These are phyloP conservation scores for Chrysolina haemoptera DNA, from an alignment of 2,888 invertebrate genomes.

Conservation along the genomic window DNA sequence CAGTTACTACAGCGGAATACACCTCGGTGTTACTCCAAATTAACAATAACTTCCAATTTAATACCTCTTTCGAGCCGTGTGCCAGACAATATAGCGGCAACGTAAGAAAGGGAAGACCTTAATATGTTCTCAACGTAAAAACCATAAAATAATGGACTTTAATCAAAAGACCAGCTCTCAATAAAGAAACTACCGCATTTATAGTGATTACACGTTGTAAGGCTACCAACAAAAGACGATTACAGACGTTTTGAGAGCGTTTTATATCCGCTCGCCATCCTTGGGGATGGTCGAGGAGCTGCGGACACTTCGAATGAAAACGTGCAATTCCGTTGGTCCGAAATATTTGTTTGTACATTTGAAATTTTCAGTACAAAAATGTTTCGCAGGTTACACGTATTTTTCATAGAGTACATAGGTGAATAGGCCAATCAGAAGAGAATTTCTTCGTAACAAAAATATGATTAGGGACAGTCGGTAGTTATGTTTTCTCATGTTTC, in stretches of 20 bases:
- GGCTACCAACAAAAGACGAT: slow-evolving; percentile 25
- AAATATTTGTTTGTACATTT: neutral
- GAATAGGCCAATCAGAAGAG: too few relatives aligned
- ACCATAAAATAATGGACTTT: slow-evolving; percentile 30
- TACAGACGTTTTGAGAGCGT: slow-evolving; percentile 8
- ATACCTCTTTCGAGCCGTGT: slow-evolving; percentile 1
- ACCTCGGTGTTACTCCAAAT: neutral
- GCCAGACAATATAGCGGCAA: slow-evolving; percentile 15
- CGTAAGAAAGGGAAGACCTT: slow-evolving; percentile 17
- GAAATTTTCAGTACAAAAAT: neutral
- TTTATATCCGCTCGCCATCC: slow-evolving; percentile 1
- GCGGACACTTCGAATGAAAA: neutral
- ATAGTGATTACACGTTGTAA: slow-evolving; percentile 33
- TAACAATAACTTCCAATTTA: slow-evolving; percentile 19
- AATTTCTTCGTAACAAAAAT: too few relatives aligned
- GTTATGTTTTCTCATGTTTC: too few relatives aligned
- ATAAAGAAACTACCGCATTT: slow-evolving; percentile 31
- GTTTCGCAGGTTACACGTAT: too few relatives aligned
- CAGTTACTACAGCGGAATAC: neutral
- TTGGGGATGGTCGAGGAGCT: neutral
- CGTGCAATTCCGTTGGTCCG: neutral
- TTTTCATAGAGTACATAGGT: too few relatives aligned
- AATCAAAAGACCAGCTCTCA: slow-evolving; percentile 29
- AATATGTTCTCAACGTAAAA: slow-evolving; percentile 20
- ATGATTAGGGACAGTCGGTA: too few relatives aligned